Base-by-base conservation (phyloP, 2,888 invertebrate species). In the Tuberolachnus salignus region DNA sequence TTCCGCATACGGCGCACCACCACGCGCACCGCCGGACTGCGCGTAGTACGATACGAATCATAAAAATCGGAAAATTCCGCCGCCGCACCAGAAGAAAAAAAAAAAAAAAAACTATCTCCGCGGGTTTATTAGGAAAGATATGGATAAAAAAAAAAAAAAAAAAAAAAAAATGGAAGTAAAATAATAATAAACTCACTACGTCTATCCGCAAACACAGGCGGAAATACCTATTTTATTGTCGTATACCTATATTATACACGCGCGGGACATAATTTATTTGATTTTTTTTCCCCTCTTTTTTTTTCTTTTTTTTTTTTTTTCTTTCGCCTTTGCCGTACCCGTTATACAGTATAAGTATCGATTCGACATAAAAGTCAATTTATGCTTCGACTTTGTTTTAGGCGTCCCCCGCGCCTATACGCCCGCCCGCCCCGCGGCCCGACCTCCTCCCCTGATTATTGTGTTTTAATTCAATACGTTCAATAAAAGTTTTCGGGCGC, bases 41-140 rank as follows among this genome's bases (percentile, higher is more conserved):
- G 6, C 34, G 34, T 3, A 34, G 3, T 34, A 34, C 3, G 6
- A 34, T 34, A 4, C 34, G 34, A 49, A 61, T 51, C 11, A 72
- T 49, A 61, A 51, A 23, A 61, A 63, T 59, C 59, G 44, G 2
- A 57, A 46, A 34, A 71, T 71, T 71, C 57, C 71, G 1, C 44
- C 23, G 16, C 21, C 55, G 10, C 55, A 55, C 70, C 21, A 44
- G 34, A 6, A 21, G n/a, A 16, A n/a, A n/a, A n/a, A n/a, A n/a
- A n/a, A n/a, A n/a, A n/a, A n/a, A n/a, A n/a, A 34, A 11, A 11
- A 0, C 9, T n/a, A 59, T 1, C 16, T 16, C 3, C 10, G n/a
- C n/a, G 23, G 26, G 34, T 34, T n/a, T n/a, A n/a, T n/a, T 34
- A 6, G 34, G 6, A 34, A 34, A 34, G 34, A 34, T 4, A 34